Evolutionary conservation across 1,140 invertebrate genomes (phyloP), one percentile per base, ranked within the genome.

Genomic region (Macrobrachium rosenbergii): DNA sequence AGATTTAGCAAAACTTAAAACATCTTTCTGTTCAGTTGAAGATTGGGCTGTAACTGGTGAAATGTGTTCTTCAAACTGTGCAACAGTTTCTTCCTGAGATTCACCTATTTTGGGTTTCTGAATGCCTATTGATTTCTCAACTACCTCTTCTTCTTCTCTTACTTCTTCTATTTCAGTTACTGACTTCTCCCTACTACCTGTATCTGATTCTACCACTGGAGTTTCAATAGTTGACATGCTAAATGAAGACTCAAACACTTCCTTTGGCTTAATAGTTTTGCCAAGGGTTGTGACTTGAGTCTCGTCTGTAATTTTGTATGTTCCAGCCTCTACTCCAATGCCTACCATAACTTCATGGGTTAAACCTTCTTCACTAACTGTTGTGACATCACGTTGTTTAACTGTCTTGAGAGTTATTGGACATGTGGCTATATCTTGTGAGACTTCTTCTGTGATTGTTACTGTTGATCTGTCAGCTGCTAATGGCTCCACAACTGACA

Each of bases 211-310:
- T 72, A 87, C 76, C 28, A 81, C 79, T 37, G 77, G 84, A 80
- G 69, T 62, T 62, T 80, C 77, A 19, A 81, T 63, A 73, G 52
- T 81, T 60, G 69, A 69, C 45, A 87, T 17, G 75, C 76, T 73
- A 87, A 87, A 69, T 69, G 83, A 80, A 60, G 76, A 80, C 58
- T 80, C 76, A 86, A 80, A 86, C 19, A 78, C 83, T 77, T 80
- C 76, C 73, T 80, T 73, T 21, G 78, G 72, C 43, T 82, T 28
- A 14, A 79, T 28, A 21, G 45, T 17, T 60, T 73, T 75, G 14
- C 84, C 78, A 23, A 79, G 43, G 58, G 60, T 79, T 76, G n/a
- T 83, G 7, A 80, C 45, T 76, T 37, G 14, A 43, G 82, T 79
- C 79, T 86, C 75, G 60, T 86, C 60, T 14, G n/a, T 58, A 43